Percentiles rank a stretch among this genome's conserved stretches.
These are phyloP conservation scores for Zygothrica quintamaculata DNA, from an alignment of 2,888 invertebrate species.

Conservation along the genomic window DNA sequence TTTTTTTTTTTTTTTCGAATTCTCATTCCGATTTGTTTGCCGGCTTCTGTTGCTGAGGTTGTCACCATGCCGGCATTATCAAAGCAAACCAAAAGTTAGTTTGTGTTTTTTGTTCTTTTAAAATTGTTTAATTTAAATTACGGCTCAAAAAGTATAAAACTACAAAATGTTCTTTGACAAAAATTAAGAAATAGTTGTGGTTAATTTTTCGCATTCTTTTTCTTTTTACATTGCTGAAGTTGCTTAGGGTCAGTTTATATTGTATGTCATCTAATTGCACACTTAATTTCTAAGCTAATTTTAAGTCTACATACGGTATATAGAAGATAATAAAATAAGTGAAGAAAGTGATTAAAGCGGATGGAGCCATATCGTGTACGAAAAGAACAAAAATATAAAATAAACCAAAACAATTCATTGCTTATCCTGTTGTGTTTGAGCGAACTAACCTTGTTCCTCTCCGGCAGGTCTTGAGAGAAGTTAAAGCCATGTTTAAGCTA, in stretches of 20 bases:
- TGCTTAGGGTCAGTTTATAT: constrained; percentile 10
- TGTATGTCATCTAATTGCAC: constrained; percentile 26
- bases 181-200: constrained; percentile 1
- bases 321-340: constrained; percentile 18
- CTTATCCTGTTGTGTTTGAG: constrained; percentile 85
- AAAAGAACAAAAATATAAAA: constrained; percentile 55
- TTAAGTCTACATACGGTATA: constrained; percentile 52
- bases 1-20: constrained; percentile 63
- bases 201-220: constrained; percentile 11
- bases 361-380: constrained; percentile 38
- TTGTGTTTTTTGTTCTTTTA: neutral
- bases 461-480: constrained; percentile 85
- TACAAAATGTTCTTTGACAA: neutral
- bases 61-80: constrained; percentile 49
- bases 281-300: constrained; percentile 50
- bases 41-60: constrained; percentile 65
- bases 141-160: neutral
- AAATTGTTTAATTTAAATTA: neutral
- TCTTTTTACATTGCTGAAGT: neutral
- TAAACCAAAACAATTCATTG: constrained; percentile 69
- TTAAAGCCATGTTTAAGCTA: constrained; percentile 74
- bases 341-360: constrained; percentile 9
- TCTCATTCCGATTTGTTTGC: constrained; percentile 70
- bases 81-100: constrained; percentile 24
- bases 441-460: constrained; percentile 86